These are phyloP conservation scores for Teleogryllus oceanicus DNA, from an alignment of 2,888 invertebrate species.

Conservation along the genomic window DNA sequence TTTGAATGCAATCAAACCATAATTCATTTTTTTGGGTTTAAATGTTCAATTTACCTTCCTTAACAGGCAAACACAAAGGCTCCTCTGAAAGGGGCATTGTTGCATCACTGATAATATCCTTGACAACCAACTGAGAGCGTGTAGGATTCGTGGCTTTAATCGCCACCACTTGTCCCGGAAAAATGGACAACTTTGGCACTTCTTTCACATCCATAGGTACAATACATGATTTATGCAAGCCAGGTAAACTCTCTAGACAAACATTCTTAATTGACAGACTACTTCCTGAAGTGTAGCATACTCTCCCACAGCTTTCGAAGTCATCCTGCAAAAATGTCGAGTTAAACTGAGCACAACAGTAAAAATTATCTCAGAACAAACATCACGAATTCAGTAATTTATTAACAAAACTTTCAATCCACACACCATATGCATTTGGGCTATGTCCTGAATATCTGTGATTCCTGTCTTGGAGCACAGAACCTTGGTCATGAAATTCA, in stretches of 20 bases:
- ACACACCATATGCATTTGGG: too few species aligned
- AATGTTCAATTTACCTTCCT: constrained; percentile 21
- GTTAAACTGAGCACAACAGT: neutral
- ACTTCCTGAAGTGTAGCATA: neutral
- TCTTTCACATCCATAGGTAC: constrained; percentile 50
- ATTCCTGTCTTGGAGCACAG: constrained; percentile 27
- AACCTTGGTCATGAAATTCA: constrained; percentile 44
- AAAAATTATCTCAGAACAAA: neutral
- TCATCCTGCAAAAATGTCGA: neutral
- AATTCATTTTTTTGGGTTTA: neutral
- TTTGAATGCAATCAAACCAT: neutral
- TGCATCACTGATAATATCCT: constrained; percentile 61
- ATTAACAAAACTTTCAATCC: too few species aligned
- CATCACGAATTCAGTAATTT: neutral
- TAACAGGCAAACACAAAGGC: constrained; percentile 40
- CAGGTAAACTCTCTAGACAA: neutral
- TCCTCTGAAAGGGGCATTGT: constrained; percentile 47
- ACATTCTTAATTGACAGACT: neutral
- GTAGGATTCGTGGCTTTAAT: constrained; percentile 69
- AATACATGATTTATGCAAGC: neutral
- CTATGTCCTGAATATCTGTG: too few species aligned
- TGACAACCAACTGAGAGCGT: constrained; percentile 64
- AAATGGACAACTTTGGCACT: constrained; percentile 62
- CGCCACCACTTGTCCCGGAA: constrained; percentile 76
- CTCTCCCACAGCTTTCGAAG: neutral